Evolutionary conservation across 2,113 vertebrate genomes (phyloP).

Genomic region (Atractosteus spatula): DNA sequence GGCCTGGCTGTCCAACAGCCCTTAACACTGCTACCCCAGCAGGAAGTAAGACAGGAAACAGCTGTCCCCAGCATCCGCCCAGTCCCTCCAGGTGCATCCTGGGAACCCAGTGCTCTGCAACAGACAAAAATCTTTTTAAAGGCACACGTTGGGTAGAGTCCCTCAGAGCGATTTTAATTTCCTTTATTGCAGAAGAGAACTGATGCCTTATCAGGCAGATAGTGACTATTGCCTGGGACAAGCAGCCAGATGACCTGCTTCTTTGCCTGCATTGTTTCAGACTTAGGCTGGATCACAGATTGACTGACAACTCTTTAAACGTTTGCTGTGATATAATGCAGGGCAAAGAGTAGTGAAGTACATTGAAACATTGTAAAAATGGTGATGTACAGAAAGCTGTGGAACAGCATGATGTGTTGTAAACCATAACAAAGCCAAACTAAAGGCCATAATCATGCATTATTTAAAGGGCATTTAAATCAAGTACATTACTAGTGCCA

Average conservation of each 20-base stretch:
- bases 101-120: constrained; percentile 58
- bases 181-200: background rate
- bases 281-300: background rate
- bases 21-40: constrained; percentile 45
- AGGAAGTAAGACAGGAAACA: constrained; percentile 72
- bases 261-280: constrained; percentile 8
- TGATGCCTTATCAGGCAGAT: no score
- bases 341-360: constrained; percentile 9
- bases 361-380: background rate
- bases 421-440: no score
- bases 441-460: no score
- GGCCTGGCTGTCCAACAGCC: constrained; percentile 20
- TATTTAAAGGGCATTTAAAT: no score
- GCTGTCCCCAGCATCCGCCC: constrained; percentile 65
- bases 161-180: background rate
- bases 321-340: constrained; percentile 16
- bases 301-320: no score
- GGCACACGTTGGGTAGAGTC: background rate
- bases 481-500: no score
- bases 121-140: constrained; percentile 26
- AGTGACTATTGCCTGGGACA: no score
- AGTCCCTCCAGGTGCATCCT: constrained; percentile 76
- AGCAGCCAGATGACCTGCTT: no score
- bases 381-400: no score
- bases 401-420: no score